These are phyloP conservation scores for human (Homo sapiens) DNA, from an alignment of 2,113 vertebrate genomes.

Conservation along the genomic window GRCh38 chr16:30437501-30438000, in stretches of 20 bases:
- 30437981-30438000: too few species aligned
- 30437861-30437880: not conserved
- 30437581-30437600: not conserved
- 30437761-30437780: not conserved
- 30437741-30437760: not conserved
- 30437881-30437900: too few species aligned
- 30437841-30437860: not conserved
- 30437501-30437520: not conserved
- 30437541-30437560: not conserved
- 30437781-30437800: not conserved
- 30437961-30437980: too few species aligned
- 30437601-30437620: not conserved
- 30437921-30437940: too few species aligned
- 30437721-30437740: not conserved
- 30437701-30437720: not conserved
- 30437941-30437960: too few species aligned
- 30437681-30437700: not conserved
- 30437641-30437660: not conserved
- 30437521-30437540: not conserved
- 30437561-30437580: not conserved
- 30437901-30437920: too few species aligned
- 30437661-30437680: not conserved
- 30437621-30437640: not conserved
- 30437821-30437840: not conserved
- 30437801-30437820: not conserved